Evolutionary conservation across 1,140 invertebrate genomes (phyloP).

Genomic region (Ceratina japonica): DNA sequence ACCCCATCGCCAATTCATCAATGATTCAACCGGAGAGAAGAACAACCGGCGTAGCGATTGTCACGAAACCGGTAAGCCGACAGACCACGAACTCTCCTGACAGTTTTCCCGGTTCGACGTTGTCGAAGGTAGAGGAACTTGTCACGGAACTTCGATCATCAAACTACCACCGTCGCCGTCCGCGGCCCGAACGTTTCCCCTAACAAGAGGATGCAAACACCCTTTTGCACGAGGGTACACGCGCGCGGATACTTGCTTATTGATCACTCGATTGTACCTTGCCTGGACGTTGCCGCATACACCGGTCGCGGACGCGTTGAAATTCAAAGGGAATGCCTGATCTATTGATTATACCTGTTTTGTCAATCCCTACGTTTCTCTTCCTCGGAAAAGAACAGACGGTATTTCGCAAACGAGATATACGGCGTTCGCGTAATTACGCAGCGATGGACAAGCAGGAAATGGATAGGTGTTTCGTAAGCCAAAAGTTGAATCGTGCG

Average conservation of each 20-base stretch:
- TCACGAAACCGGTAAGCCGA: slow-evolving; percentile 70
- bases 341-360: too few species aligned
- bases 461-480: too few species aligned
- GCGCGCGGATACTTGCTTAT: background rate
- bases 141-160: slow-evolving; percentile 43
- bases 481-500: too few species aligned
- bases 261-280: background rate
- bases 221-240: background rate
- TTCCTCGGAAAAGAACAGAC: too few species aligned
- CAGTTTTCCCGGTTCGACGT: slow-evolving; percentile 43
- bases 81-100: slow-evolving; percentile 31
- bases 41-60: slow-evolving; percentile 69
- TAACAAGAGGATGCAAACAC: slow-evolving; percentile 17
- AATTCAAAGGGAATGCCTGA: too few species aligned
- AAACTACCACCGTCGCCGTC: background rate
- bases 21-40: slow-evolving; percentile 73
- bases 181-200: background rate
- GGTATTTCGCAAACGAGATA: too few species aligned
- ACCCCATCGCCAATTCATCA: slow-evolving; percentile 75
- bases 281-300: too few species aligned
- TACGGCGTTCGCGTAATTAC: too few species aligned
- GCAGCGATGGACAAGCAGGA: too few species aligned
- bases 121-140: slow-evolving; percentile 54
- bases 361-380: too few species aligned
- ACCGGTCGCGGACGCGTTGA: too few species aligned